These are phyloP conservation scores for Oreortyx pictus DNA, from an alignment of 2,797 vertebrate genomes.

Conservation along the genomic window DNA sequence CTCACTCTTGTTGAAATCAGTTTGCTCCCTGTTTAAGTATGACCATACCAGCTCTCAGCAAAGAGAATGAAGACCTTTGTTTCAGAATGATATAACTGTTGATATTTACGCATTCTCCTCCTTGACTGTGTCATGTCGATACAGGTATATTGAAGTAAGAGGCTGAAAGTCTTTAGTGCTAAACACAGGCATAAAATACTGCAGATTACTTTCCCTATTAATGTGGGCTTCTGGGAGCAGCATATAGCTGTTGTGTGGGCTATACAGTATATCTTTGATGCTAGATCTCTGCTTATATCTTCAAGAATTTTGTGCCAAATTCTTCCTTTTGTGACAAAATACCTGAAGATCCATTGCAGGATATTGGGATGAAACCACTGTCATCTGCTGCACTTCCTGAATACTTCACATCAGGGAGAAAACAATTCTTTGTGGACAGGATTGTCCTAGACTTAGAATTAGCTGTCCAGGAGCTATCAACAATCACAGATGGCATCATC, in stretches of 20 bases:
- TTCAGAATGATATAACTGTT: neutral
- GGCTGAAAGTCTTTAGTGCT: neutral
- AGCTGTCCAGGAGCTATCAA: neutral
- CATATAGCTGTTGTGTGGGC: neutral
- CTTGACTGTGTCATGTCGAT: neutral
- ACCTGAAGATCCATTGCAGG: neutral
- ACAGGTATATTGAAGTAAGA: neutral
- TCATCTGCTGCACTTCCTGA: neutral
- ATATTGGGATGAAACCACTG: neutral
- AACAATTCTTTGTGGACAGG: neutral
- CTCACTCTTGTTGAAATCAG: neutral
- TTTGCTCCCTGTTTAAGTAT: neutral
- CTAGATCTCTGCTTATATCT: neutral
- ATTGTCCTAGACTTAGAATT: neutral
- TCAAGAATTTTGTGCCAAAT: neutral
- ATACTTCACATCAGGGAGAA: neutral
- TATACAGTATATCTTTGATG: neutral
- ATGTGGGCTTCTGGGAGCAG: neutral
- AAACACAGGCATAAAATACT: neutral
- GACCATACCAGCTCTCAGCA: neutral
- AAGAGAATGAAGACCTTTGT: neutral
- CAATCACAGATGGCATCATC: rapidly evolving
- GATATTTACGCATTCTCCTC: neutral
- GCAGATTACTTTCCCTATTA: neutral
- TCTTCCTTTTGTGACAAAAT: neutral